Evolutionary conservation across 2,888 invertebrate genomes (phyloP).

Genomic region (Temnothorax ravouxi): DNA sequence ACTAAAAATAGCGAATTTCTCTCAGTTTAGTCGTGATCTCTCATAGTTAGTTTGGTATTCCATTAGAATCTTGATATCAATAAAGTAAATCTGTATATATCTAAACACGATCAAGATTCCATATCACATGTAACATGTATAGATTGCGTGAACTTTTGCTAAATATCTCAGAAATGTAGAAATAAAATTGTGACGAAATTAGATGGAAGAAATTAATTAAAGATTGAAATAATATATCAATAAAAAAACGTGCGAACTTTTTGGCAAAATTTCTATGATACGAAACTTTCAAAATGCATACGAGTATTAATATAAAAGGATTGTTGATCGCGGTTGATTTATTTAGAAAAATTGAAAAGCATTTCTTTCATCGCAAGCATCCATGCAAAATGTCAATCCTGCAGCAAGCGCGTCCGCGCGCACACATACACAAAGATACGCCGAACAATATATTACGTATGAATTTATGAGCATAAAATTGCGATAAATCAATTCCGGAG

Average conservation of each 20-base stretch:
- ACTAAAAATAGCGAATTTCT: not conserved
- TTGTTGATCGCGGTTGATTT: conserved; percentile 9
- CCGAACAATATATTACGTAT: conserved; percentile 33
- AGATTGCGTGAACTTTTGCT: not conserved
- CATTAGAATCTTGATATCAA: conserved; percentile 11
- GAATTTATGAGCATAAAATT: conserved; percentile 50
- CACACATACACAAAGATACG: not conserved
- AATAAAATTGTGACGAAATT: not conserved
- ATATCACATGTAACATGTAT: not conserved
- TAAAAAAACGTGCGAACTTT: not conserved
- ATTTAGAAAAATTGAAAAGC: conserved; percentile 19
- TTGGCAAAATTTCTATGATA: not conserved
- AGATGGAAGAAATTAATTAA: not conserved
- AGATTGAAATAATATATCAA: not conserved
- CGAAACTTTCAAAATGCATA: not conserved
- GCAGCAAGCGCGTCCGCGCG: not conserved
- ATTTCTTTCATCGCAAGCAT: conserved; percentile 2
- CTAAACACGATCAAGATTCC: not conserved
- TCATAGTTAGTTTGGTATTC: not conserved
- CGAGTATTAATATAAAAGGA: not conserved
- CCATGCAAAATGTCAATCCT: conserved; percentile 11
- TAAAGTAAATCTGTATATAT: not conserved
- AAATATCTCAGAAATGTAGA: not conserved
- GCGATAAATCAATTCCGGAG: conserved; percentile 45
- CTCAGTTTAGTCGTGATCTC: not conserved